These are phyloP conservation scores for Ophonus ardosiacus DNA, from an alignment of 2,888 invertebrate species.

Conservation along the genomic window DNA sequence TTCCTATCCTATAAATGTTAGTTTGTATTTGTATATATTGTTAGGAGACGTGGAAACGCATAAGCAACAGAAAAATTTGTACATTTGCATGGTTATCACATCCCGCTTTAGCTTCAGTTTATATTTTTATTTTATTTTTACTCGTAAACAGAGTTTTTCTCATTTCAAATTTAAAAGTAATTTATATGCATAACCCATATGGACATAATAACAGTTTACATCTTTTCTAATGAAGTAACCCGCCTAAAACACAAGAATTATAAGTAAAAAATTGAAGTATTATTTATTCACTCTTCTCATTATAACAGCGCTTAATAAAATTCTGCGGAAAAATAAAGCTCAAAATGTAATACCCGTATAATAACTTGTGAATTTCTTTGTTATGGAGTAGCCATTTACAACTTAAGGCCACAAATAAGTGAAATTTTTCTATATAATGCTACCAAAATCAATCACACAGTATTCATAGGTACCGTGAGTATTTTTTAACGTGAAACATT, in stretches of 20 bases:
- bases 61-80: slow-evolving; percentile 37
- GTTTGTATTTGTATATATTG: slow-evolving; percentile 19
- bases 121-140: slow-evolving; percentile 42
- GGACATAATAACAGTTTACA: slow-evolving; percentile 31
- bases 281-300: slow-evolving; percentile 10
- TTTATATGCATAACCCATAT: slow-evolving; percentile 59
- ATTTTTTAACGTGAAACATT: too few relatives aligned
- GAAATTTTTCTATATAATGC: too few relatives aligned
- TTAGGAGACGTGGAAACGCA: slow-evolving; percentile 11
- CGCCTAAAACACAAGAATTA: slow-evolving; percentile 20
- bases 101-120: slow-evolving; percentile 29
- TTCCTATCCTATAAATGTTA: not conserved
- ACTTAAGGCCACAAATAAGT: too few relatives aligned
- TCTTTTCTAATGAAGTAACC: slow-evolving; percentile 48
- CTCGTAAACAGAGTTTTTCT: slow-evolving; percentile 39
- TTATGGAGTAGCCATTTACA: not conserved
- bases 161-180: slow-evolving; percentile 59
- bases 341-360: not conserved
- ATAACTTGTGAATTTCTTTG: not conserved
- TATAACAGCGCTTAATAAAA: not conserved
- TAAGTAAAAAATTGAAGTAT: slow-evolving; percentile 18
- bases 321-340: not conserved
- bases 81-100: slow-evolving; percentile 39
- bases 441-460: too few relatives aligned
- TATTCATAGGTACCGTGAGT: too few relatives aligned